Percentiles rank a stretch among this genome's conserved stretches.
These are phyloP conservation scores for Mugil cephalus DNA, from an alignment of 2,113 vertebrate species.

Conservation along the genomic window DNA sequence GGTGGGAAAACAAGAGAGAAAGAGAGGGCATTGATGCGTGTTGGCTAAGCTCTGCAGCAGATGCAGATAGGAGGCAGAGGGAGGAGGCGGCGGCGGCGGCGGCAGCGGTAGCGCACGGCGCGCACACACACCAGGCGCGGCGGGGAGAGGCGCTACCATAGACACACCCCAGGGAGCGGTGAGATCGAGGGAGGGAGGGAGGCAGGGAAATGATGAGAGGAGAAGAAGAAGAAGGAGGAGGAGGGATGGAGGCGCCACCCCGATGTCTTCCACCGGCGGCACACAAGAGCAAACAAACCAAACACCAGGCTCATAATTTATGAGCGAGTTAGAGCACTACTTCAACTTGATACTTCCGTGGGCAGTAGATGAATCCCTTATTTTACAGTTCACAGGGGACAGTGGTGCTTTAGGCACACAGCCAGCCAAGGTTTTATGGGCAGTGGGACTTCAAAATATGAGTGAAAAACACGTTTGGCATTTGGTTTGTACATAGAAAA, in stretches of 20 bases:
- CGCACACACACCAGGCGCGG: slow-evolving; percentile 33
- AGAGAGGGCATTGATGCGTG: slow-evolving; percentile 45
- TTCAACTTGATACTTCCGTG: slow-evolving; percentile 72
- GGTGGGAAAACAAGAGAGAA: slow-evolving; percentile 32
- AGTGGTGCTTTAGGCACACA: slow-evolving; percentile 24
- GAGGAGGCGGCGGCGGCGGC: slow-evolving; percentile 63
- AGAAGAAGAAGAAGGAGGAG: neutral
- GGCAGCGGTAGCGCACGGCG: slow-evolving; percentile 33
- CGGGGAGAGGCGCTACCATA: slow-evolving; percentile 61
- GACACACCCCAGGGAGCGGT: slow-evolving; percentile 81
- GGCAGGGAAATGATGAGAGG: slow-evolving; percentile 23
- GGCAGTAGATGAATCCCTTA: slow-evolving; percentile 62
- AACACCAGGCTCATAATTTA: slow-evolving; percentile 71
- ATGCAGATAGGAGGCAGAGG: slow-evolving; percentile 71
- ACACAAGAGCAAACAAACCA: slow-evolving; percentile 65
- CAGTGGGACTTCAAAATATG: slow-evolving; percentile 18
- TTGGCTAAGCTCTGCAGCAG: slow-evolving; percentile 77
- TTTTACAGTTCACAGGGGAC: slow-evolving; percentile 67
- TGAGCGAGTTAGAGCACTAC: slow-evolving; percentile 65
- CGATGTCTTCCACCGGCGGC: slow-evolving; percentile 55
- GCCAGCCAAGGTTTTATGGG: slow-evolving; percentile 35
- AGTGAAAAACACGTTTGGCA: slow-evolving; percentile 3
- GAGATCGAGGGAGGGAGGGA: slow-evolving; percentile 52
- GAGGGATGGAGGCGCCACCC: slow-evolving; percentile 42
- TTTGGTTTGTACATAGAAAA: slow-evolving; percentile 3